Conservation (phyloP, 1,140 invertebrate genomes). For the Aricia agestis region DNA sequence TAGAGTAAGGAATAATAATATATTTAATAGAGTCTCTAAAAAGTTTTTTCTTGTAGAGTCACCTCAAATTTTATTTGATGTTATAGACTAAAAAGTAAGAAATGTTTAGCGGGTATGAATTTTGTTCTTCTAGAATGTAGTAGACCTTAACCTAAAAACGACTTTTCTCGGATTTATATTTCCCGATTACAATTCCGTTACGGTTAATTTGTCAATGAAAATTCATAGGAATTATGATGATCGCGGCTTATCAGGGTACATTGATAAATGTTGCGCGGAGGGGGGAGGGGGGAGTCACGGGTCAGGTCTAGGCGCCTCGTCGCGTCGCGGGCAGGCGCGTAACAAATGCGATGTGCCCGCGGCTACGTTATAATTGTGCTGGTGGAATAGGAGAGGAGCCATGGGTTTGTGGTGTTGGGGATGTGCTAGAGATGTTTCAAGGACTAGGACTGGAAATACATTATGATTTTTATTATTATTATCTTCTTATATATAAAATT, state of each 20-base stretch:
- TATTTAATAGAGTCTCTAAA: background rate
- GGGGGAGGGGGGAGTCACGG: constrained; percentile 33
- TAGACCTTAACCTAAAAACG: background rate
- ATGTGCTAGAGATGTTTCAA: background rate
- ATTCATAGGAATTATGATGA: background rate
- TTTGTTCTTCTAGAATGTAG: too few species aligned
- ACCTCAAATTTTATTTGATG: too few species aligned
- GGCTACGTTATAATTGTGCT: constrained; percentile 53
- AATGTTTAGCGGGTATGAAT: too few species aligned
- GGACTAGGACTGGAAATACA: too few species aligned
- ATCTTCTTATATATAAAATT: too few species aligned
- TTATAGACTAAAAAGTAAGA: too few species aligned
- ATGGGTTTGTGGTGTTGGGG: background rate
- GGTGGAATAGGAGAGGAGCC: background rate
- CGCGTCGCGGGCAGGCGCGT: constrained; percentile 37
- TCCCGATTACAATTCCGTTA: background rate
- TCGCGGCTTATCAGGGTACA: background rate
- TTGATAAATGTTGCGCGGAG: background rate
- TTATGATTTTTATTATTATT: too few species aligned
- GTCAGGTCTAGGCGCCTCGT: constrained; percentile 33
- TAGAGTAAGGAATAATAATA: too few species aligned
- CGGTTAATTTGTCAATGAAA: background rate
- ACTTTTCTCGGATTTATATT: background rate
- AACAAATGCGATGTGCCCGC: constrained; percentile 37
- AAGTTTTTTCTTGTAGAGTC: background rate